Base-by-base conservation (phyloP, 2,113 vertebrate species). In the Castor canadensis region DNA sequence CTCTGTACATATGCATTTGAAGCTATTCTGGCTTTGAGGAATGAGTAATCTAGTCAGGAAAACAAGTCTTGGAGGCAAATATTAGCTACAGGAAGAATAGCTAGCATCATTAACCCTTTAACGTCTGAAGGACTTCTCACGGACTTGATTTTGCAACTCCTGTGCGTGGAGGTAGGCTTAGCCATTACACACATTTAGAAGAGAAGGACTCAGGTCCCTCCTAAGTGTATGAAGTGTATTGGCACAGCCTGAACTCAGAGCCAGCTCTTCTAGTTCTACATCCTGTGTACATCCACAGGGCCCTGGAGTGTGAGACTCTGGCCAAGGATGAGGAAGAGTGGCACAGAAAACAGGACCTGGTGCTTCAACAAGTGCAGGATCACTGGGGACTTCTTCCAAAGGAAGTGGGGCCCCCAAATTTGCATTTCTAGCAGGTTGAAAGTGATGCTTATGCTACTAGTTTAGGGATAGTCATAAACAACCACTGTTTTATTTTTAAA, bases 1-100 rank as follows among this genome's bases (percentile, higher is more conserved):
- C 38, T 47, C 9, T 1, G 9, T 6, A 30, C 13, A 0, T 6
- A 24, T 10, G 28, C 16, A 49, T n/a, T n/a, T n/a, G n/a, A n/a
- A n/a, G n/a, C n/a, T n/a, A n/a, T n/a, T n/a, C n/a, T n/a, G n/a
- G n/a, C n/a, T n/a, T n/a, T n/a, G n/a, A n/a, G n/a, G n/a, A n/a
- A n/a, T n/a, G n/a, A n/a, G n/a, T n/a, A n/a, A n/a, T 62, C 17
- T n/a, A 38, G 24, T 15, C 11, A 5, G 28, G 43, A 69, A 85
- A 80, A 6, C 38, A 43, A 54, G 49, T 30, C 17, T 26, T 24
- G 7, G 28, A 58, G 60, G 8, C 30, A 73, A 67, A 80, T 72
- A n/a, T 62, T 40, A 71, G 60, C 86, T 71, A 35, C 49, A 75
- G 45, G 24, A 60, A n/a, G n/a, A n/a, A n/a, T n/a, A n/a, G n/a